Base-by-base conservation (phyloP, 2,888 invertebrate genomes). In the Lycaena phlaeas region DNA sequence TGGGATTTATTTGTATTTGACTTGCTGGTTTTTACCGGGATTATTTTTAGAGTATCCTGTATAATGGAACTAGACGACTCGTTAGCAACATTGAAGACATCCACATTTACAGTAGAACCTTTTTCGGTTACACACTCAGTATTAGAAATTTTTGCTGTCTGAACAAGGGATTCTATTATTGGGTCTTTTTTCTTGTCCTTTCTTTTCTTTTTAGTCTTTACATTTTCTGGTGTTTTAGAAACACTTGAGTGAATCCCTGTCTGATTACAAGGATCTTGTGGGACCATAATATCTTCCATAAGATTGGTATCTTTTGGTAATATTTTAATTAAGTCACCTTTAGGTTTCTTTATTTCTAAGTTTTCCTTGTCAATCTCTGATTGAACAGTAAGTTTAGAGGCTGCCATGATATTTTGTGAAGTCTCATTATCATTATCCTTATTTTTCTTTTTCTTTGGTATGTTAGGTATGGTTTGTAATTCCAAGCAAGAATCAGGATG, bases 161-260 rank as follows among this genome's bases (percentile, higher is more conserved):
- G 22, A 9, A 22, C 22, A 34, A 12, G 2, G 11, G 34, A 12
- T 15, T 10, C 34, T 18, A 18, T 42, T 45, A 54, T 48, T 25
- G 46, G 40, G 28, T 38, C 41, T 52, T 56, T 54, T 38, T 45
- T 53, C 26, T 43, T 50, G 36, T 62, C 59, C 12, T 48, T 48
- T 44, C 66, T 68, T 46, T 66, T 69, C 29, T 50, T 54, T 52
- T 69, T 73, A 12, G 22, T 12, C 40, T 64, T 73, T 40, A 61
- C 61, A 47, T 68, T 72, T 48, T 64, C 67, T 46, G 43, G 52
- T 51, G 64, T 72, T 17, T 45, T 38, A 18, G 28, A 18, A 30
- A 12, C 30, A 3, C 52, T 49, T 39, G 18, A 18, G 9, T 2
- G 5, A 22, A 9, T 9, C 5, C 9, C 9, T 22, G 5, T 6